Evolutionary conservation across 2,797 vertebrate genomes (phyloP).

Genomic region (Anniella stebbinsi): DNA sequence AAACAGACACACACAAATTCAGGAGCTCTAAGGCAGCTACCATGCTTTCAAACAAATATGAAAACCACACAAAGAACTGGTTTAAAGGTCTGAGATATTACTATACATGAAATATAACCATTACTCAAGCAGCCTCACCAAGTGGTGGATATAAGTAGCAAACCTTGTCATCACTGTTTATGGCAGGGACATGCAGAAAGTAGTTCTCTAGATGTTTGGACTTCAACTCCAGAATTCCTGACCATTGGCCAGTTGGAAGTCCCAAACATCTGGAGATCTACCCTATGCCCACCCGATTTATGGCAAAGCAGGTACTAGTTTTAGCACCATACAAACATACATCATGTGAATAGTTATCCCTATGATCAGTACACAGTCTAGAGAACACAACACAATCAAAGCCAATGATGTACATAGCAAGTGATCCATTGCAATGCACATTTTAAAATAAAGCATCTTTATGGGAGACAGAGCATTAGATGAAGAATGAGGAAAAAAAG

Average conservation of each 20-base stretch:
- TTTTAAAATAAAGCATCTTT: background rate
- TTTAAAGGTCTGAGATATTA: background rate
- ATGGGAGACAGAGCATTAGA: background rate
- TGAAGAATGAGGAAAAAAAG: background rate
- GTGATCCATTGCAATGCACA: background rate
- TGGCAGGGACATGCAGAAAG: no score
- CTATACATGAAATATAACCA: background rate
- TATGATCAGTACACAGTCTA: background rate
- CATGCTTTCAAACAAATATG: background rate
- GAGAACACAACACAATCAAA: background rate
- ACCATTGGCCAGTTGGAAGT: no score
- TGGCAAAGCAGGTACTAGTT: background rate
- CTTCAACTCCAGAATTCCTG: no score
- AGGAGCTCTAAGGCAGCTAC: background rate
- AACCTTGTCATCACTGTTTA: background rate
- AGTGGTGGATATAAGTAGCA: background rate
- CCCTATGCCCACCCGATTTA: no score
- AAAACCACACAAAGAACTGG: background rate
- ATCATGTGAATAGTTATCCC: background rate
- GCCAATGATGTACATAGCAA: background rate
- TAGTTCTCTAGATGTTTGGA: no score
- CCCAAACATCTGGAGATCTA: no score
- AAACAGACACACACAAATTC: conserved; percentile 6
- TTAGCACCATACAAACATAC: background rate
- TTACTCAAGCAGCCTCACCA: background rate